phyloP scores from a whole-genome alignment of 2,888 invertebrate genomes.

The Heliconius ethilla region DNA sequence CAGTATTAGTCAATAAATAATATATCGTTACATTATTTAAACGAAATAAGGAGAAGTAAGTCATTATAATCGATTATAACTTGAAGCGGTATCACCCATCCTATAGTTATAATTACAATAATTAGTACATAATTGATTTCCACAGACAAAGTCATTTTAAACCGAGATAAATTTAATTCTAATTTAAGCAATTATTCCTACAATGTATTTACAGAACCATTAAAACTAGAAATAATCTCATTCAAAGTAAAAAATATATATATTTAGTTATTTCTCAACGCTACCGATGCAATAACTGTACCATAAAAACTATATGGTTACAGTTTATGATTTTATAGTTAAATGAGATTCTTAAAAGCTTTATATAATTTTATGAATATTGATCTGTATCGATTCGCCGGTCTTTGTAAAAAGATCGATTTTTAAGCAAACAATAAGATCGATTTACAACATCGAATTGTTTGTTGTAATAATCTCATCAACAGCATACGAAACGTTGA shows the following conservation, averaged over 20 bases:
- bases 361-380: slow-evolving; percentile 33
- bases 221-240: slow-evolving; percentile 77
- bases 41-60: slow-evolving; percentile 41
- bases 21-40: slow-evolving; percentile 45
- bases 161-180: slow-evolving; percentile 66
- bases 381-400: slow-evolving; percentile 36
- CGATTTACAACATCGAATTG: slow-evolving; percentile 17
- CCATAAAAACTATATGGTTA: slow-evolving; percentile 42
- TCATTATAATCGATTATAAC: slow-evolving; percentile 30
- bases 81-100: slow-evolving; percentile 16
- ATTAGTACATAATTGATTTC: slow-evolving; percentile 44
- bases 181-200: slow-evolving; percentile 51
- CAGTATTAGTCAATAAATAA: slow-evolving; percentile 48
- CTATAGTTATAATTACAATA: slow-evolving; percentile 36
- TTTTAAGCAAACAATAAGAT: slow-evolving; percentile 41
- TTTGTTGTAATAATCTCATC: slow-evolving; percentile 50
- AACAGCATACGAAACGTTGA: slow-evolving; percentile 67
- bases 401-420: slow-evolving; percentile 34
- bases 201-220: slow-evolving; percentile 70
- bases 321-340: slow-evolving; percentile 43
- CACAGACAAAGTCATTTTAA: slow-evolving; percentile 51
- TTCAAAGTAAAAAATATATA: slow-evolving; percentile 65
- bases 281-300: slow-evolving; percentile 45
- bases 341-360: slow-evolving; percentile 49
- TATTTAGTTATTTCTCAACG: slow-evolving; percentile 65